Base-by-base conservation (phyloP, 2,888 invertebrate genomes). In the Colostygia pectinataria region DNA sequence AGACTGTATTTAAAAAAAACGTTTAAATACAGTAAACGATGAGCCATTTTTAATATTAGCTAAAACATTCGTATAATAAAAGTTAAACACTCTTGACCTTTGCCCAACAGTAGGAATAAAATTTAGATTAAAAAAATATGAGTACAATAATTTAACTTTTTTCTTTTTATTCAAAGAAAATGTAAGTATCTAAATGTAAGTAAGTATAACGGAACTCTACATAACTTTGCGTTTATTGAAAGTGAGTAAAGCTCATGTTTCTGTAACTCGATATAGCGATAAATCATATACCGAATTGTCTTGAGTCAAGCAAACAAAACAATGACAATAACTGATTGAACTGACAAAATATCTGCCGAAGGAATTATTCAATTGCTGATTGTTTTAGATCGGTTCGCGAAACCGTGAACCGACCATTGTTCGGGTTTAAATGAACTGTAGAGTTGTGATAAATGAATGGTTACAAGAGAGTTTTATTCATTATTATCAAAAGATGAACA, bases 371-470 rank as follows among this genome's bases (percentile, higher is more conserved):
- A 64, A 72, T 65, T 66, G 70, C 66, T 61, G 60, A 65, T 68
- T 72, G 71, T 73, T 77, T 74, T 71, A 75, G 71, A 73, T 73
- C 74, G 78, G 77, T 81, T 80, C 77, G 77, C 75, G 77, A 80
- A 82, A 77, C 71, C 55, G 68, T 81, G 78, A 85, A 86, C 80
- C 71, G 73, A 60, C 77, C 68, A 86, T 86, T 87, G 85, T 86
- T 83, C 78, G 67, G 71, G 74, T 66, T 18, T 18, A 78, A 83
- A 80, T 80, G 75, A 71, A 63, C 69, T 77, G 72, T 77, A 74
- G 67, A 68, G 71, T 71, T 71, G 70, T 72, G 74, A 80, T 81
- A 78, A 77, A 81, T 79, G 74, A 77, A 76, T 77, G 76, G 69
- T 70, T 59, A 65, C 74, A 70, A 73, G 71, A 71, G 76, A 73